Percentiles rank a stretch among this genome's conserved stretches.
Conservation (phyloP, 2,113 vertebrate genomes). For the Trochalopteron elliotii region DNA sequence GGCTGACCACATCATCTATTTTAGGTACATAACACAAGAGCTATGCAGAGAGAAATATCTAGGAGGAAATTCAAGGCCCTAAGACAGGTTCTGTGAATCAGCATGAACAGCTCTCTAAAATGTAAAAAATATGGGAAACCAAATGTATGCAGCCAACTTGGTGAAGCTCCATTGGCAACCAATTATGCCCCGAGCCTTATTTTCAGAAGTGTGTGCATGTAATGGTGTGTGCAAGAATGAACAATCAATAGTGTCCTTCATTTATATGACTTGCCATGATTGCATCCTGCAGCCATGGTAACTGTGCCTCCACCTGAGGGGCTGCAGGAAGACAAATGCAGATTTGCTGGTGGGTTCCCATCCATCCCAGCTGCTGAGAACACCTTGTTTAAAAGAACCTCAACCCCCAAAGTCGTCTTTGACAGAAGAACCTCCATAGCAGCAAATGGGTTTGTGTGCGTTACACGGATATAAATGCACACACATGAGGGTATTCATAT, state of each 20-base stretch:
- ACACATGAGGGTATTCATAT: fast-evolving
- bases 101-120: background rate
- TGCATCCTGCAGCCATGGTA: slow-evolving; percentile 34
- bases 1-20: background rate
- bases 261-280: background rate
- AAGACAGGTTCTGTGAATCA: background rate
- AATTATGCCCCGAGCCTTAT: background rate
- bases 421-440: background rate
- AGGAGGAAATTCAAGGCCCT: background rate
- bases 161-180: slow-evolving; percentile 42
- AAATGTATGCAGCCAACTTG: background rate
- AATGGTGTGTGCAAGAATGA: slow-evolving; percentile 51
- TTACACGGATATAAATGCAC: background rate
- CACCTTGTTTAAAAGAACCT: background rate
- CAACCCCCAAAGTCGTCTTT: background rate
- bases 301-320: slow-evolving; percentile 20
- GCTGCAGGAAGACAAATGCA: background rate
- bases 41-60: background rate
- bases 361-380: background rate
- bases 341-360: background rate
- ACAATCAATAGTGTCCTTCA: background rate
- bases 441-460: background rate
- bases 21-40: background rate
- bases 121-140: background rate
- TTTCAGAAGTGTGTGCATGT: slow-evolving; percentile 9